Percentiles rank a stretch among this genome's conserved stretches.
Evolutionary conservation across 2,113 vertebrate genomes (phyloP).

Genomic region (Erythrocercus mccallii): DNA sequence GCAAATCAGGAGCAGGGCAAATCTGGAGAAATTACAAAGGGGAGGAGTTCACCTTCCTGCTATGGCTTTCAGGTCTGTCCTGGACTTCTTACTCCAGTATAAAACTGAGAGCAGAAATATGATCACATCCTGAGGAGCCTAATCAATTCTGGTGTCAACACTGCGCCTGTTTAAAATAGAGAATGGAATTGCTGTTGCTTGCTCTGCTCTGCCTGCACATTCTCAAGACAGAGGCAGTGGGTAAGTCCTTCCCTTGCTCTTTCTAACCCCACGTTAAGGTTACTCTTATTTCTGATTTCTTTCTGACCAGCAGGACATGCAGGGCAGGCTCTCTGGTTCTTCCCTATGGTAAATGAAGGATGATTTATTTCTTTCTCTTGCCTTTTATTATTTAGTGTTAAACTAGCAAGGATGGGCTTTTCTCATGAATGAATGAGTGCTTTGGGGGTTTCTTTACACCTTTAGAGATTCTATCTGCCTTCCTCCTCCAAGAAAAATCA

Average conservation of each 20-base stretch:
- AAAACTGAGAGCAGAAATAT: slow-evolving; percentile 62
- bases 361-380: neutral
- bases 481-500: slow-evolving; percentile 29
- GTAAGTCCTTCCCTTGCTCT: slow-evolving; percentile 51
- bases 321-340: neutral
- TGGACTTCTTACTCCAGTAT: slow-evolving; percentile 51
- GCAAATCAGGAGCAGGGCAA: slow-evolving; percentile 36
- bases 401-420: neutral
- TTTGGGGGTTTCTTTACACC: neutral
- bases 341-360: neutral
- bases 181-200: slow-evolving; percentile 50
- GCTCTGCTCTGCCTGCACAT: slow-evolving; percentile 20
- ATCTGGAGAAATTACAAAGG: slow-evolving; percentile 59
- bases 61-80: slow-evolving; percentile 56
- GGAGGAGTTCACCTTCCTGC: slow-evolving; percentile 66
- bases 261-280: neutral
- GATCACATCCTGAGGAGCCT: slow-evolving; percentile 10
- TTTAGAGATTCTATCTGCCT: neutral
- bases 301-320: neutral
- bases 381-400: neutral
- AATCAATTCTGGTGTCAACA: slow-evolving; percentile 35
- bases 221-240: slow-evolving; percentile 35
- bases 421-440: neutral
- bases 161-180: slow-evolving; percentile 29
- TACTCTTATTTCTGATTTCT: neutral